These are phyloP conservation scores for Campopleginae sp. DNA, from an alignment of 2,888 invertebrate species.

Conservation along the genomic window DNA sequence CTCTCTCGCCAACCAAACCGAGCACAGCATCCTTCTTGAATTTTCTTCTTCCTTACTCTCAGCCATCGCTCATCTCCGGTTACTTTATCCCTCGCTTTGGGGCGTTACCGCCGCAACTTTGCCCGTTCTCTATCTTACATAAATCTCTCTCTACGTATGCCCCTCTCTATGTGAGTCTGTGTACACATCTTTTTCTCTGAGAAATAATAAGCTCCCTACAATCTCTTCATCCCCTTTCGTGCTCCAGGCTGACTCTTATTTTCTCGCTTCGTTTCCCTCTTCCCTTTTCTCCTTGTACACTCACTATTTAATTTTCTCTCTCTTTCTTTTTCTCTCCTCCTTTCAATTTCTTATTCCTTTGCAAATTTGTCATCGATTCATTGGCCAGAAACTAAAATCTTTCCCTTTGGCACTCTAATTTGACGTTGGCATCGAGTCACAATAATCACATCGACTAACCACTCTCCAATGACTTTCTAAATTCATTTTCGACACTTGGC, in stretches of 20 bases:
- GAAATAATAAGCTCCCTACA: constrained; percentile 81
- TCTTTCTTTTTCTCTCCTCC: constrained; percentile 67
- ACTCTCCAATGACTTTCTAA: not conserved
- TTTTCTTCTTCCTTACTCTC: constrained; percentile 67
- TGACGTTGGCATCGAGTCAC: not conserved
- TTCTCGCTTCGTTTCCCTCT: constrained; percentile 52
- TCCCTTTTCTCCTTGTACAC: constrained; percentile 34
- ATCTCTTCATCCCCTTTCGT: constrained; percentile 65
- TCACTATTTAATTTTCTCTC: constrained; percentile 7
- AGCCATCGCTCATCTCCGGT: constrained; percentile 74
- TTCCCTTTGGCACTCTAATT: constrained; percentile 49
- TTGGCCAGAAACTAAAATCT: constrained; percentile 58
- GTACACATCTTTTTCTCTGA: constrained; percentile 70
- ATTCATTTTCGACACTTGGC: not conserved
- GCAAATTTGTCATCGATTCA: constrained; percentile 73
- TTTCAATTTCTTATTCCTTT: constrained; percentile 35
- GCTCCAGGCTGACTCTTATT: constrained; percentile 51
- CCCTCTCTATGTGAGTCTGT: constrained; percentile 23
- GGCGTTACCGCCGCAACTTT: constrained; percentile 75
- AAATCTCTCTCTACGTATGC: constrained; percentile 62
- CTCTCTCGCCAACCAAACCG: constrained; percentile 56
- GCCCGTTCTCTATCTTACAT: constrained; percentile 55
- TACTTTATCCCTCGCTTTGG: constrained; percentile 77
- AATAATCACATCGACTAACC: not conserved
- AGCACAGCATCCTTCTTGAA: constrained; percentile 55